phyloP scores from a whole-genome alignment of 2,888 invertebrate species.

The Tetropium fuscum region DNA sequence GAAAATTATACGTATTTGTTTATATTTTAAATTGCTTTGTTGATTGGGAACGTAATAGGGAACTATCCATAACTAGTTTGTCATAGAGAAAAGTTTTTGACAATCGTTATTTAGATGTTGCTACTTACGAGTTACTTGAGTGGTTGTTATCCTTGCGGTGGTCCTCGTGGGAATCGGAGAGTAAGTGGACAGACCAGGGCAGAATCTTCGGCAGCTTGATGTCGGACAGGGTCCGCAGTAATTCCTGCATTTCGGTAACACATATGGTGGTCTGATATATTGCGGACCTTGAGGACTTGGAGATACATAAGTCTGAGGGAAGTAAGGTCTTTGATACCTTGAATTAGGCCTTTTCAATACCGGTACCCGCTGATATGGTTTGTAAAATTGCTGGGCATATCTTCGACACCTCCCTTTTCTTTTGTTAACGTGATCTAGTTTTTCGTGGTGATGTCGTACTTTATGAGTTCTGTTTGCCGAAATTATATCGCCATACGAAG shows the following conservation, averaged over 20 bases:
- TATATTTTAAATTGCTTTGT: too few species aligned
- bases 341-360: slow-evolving; percentile 32
- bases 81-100: too few species aligned
- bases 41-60: too few species aligned
- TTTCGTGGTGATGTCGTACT: neutral
- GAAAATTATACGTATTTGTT: too few species aligned
- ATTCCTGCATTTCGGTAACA: slow-evolving; percentile 37
- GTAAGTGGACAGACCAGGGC: slow-evolving; percentile 32
- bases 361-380: slow-evolving; percentile 28
- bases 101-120: too few species aligned
- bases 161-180: slow-evolving; percentile 13
- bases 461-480: slow-evolving; percentile 4
- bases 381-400: slow-evolving; percentile 43
- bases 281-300: slow-evolving; percentile 32
- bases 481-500: neutral
- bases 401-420: slow-evolving; percentile 38
- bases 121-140: too few species aligned
- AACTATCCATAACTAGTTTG: too few species aligned
- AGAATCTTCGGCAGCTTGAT: slow-evolving; percentile 47
- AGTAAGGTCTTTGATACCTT: slow-evolving; percentile 16
- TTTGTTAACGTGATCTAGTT: neutral
- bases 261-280: slow-evolving; percentile 32
- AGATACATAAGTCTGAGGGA: slow-evolving; percentile 18
- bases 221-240: slow-evolving; percentile 49
- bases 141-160: slow-evolving; percentile 5